phyloP scores from a whole-genome alignment of 2,113 vertebrate species.

The Rostratula benghalensis region DNA sequence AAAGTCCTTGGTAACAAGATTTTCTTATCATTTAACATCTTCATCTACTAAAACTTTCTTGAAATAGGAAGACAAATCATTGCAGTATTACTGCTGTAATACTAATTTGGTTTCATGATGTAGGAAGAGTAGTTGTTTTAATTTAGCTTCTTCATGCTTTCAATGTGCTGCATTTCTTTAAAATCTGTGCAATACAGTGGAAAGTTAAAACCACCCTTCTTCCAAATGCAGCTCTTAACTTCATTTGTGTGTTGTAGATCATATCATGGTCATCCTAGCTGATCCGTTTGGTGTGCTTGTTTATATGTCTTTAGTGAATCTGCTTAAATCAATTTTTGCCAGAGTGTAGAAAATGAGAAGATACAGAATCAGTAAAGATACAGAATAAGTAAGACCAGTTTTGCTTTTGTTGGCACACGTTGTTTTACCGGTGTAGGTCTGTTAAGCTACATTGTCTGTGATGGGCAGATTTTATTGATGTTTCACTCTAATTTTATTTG shows the following conservation, averaged over 20 bases:
- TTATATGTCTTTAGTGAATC: not conserved
- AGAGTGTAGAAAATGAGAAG: not conserved
- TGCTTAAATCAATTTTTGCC: not conserved
- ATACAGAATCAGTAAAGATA: not conserved
- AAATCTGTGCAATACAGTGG: not conserved
- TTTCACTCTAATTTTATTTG: not conserved
- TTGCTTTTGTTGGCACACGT: not conserved
- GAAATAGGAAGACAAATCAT: conserved; percentile 45
- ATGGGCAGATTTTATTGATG: not conserved
- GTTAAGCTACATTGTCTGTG: not conserved
- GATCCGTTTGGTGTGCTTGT: not conserved
- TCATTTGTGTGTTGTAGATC: not conserved
- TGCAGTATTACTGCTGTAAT: conserved; percentile 8
- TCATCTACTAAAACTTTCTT: conserved; percentile 27
- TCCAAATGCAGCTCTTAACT: not conserved
- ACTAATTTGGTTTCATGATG: not conserved
- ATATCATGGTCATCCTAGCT: not conserved
- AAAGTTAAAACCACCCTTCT: not conserved
- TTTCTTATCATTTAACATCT: conserved; percentile 39
- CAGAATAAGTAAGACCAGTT: not conserved
- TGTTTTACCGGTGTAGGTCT: not conserved
- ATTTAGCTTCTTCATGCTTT: not conserved
- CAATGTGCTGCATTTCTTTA: not conserved
- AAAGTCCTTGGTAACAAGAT: conserved; percentile 21
- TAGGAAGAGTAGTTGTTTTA: not conserved